phyloP scores from a whole-genome alignment of 2,888 invertebrate species.

The Agonopterix subpropinquella region DNA sequence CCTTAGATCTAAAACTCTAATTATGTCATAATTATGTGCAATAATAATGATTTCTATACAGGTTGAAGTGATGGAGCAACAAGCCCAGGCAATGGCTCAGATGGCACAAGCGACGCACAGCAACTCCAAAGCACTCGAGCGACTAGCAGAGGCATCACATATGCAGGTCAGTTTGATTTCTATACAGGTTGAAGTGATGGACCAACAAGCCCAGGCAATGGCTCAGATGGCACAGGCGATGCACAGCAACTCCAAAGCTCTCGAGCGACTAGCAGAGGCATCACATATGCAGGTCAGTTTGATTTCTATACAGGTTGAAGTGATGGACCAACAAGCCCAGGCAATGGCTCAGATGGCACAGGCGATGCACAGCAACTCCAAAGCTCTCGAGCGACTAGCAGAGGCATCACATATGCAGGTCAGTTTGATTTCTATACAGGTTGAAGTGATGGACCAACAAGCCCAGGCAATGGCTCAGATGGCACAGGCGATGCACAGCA shows the following conservation, averaged over 20 bases:
- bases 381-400: conserved; percentile 51
- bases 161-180: conserved; percentile 49
- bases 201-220: conserved; percentile 51
- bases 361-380: conserved; percentile 45
- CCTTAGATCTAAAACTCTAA: no score
- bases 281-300: conserved; percentile 59
- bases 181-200: conserved; percentile 59
- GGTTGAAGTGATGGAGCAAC: conserved; percentile 60
- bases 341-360: conserved; percentile 55
- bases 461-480: conserved; percentile 49
- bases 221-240: conserved; percentile 53
- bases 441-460: conserved; percentile 58
- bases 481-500: conserved; percentile 47
- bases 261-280: conserved; percentile 56
- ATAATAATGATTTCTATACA: no score
- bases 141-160: conserved; percentile 58
- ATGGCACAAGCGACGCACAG: conserved; percentile 50
- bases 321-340: conserved; percentile 54
- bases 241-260: conserved; percentile 44
- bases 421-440: conserved; percentile 36
- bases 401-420: conserved; percentile 61
- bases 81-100: conserved; percentile 48
- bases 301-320: no score
- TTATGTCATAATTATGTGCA: no score
- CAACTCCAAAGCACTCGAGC: conserved; percentile 49